Evolutionary conservation across 2,113 vertebrate species (phyloP).

Genomic region (Burhinus oedicnemus): DNA sequence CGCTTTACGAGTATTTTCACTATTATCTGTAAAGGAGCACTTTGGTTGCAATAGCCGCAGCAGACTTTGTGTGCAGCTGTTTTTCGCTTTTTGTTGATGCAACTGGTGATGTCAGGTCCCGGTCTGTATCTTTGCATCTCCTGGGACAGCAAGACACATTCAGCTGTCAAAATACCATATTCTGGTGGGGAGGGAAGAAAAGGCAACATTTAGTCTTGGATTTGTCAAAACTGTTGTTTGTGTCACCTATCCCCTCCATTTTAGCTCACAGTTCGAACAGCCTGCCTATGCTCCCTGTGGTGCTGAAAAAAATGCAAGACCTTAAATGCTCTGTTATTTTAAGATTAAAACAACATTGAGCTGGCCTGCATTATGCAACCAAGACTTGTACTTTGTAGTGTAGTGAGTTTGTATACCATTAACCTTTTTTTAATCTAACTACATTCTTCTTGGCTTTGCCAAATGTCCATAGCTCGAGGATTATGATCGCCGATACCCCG

Average conservation of each 20-base stretch:
- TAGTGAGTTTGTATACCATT: not conserved
- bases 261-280: not conserved
- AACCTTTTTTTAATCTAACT: not conserved
- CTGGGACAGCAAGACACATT: not conserved
- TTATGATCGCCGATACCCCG: not conserved
- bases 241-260: not conserved
- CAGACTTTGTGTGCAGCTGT: slow-evolving; percentile 10
- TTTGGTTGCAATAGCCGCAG: not conserved
- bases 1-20: not conserved
- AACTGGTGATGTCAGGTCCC: slow-evolving; percentile 4
- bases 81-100: slow-evolving; percentile 5
- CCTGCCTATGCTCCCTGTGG: not conserved
- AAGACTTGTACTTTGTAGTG: not conserved
- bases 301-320: not conserved
- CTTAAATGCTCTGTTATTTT: slow-evolving; percentile 20
- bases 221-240: not conserved
- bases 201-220: not conserved
- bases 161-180: slow-evolving; percentile 26
- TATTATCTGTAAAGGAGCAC: not conserved
- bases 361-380: not conserved
- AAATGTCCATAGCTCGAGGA: fast-evolving
- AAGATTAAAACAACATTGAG: slow-evolving; percentile 8
- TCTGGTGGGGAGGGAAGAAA: not conserved
- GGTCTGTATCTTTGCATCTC: not conserved
- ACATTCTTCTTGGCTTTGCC: not conserved